Conservation (phyloP, 1,140 invertebrate genomes). For the Bombus waltoni region DNA sequence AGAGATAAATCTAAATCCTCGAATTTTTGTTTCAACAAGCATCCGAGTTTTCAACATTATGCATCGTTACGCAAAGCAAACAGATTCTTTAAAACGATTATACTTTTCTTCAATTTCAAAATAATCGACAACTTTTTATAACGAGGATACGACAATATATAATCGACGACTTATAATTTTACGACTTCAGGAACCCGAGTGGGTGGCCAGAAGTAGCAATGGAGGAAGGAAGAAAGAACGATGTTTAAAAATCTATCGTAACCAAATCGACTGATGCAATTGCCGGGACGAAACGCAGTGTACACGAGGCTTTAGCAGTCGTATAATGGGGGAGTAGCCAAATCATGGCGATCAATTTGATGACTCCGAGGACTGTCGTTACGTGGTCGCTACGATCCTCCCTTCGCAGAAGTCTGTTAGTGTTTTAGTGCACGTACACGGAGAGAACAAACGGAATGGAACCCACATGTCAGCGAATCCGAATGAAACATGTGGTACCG, state of each 20-base stretch:
- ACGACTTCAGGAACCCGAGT: not conserved
- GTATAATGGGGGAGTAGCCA: conserved; percentile 36
- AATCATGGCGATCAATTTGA: conserved; percentile 66
- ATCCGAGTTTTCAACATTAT: not conserved
- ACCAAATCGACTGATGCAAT: not conserved
- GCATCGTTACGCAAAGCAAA: too few species aligned
- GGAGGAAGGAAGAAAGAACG: not conserved
- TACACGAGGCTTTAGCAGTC: conserved; percentile 20
- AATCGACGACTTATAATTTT: not conserved
- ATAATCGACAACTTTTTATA: too few species aligned
- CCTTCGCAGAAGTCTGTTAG: conserved; percentile 41
- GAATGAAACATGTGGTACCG: conserved; percentile 61
- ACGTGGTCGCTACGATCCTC: conserved; percentile 43
- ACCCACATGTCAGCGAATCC: conserved; percentile 66
- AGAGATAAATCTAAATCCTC: not conserved
- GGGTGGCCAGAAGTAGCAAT: not conserved
- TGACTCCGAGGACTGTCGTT: conserved; percentile 55
- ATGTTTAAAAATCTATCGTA: not conserved
- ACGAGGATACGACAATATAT: not conserved
- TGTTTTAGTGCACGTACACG: conserved; percentile 44
- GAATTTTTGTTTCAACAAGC: not conserved
- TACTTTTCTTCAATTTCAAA: not conserved
- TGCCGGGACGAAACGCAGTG: not conserved
- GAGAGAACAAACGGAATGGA: conserved; percentile 42
- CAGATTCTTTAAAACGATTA: too few species aligned